Conservation (phyloP, 53 echinoderm and acorn worm species). For the Glandiceps talaboti region DNA sequence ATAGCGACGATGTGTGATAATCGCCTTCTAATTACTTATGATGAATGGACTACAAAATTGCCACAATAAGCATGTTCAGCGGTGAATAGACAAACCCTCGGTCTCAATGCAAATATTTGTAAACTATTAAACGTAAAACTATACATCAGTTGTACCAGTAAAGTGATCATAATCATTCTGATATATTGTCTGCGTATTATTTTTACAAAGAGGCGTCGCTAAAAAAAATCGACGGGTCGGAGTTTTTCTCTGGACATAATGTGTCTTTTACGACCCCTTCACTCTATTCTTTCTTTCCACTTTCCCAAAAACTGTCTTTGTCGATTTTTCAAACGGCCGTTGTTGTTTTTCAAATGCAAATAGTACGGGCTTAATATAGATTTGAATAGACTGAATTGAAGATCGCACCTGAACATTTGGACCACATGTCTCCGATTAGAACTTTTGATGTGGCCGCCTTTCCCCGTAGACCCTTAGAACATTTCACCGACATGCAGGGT, state of each 20-base stretch:
- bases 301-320: background rate
- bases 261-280: background rate
- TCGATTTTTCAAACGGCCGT: background rate
- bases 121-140: no score
- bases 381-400: background rate
- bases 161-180: no score
- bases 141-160: no score
- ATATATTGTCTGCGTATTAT: background rate
- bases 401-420: background rate
- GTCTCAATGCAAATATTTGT: no score
- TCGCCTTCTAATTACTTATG: background rate
- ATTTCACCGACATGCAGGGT: background rate
- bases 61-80: no score
- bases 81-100: no score
- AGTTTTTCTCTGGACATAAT: background rate
- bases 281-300: background rate
- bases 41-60: background rate
- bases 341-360: background rate
- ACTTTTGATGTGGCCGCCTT: background rate
- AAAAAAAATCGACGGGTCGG: background rate
- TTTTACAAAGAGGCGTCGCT: background rate
- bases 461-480: background rate
- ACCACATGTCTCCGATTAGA: background rate
- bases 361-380: background rate
- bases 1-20: background rate